phyloP scores from a whole-genome alignment of 1,140 invertebrate species.

The Diachasma alloeum region DNA sequence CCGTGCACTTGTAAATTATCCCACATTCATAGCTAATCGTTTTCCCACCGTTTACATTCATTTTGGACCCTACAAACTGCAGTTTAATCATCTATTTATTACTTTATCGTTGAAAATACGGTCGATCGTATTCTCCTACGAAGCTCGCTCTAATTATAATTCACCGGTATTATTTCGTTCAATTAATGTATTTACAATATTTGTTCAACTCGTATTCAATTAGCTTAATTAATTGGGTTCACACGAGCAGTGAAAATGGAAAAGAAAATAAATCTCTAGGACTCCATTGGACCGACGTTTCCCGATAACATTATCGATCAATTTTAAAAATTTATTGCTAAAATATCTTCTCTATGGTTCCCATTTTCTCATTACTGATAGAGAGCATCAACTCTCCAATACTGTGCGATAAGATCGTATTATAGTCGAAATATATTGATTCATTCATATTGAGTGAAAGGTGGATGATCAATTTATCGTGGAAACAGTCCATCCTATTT shows the following conservation, averaged over 20 bases:
- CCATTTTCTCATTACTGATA: not conserved
- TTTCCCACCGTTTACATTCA: not conserved
- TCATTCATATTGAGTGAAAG: not conserved
- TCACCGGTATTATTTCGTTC: not conserved
- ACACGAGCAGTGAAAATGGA: not conserved
- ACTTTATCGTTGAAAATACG: constrained; percentile 36
- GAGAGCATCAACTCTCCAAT: too few relatives aligned
- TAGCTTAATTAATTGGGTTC: not conserved
- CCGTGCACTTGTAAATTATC: not conserved
- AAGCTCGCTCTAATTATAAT: constrained; percentile 22
- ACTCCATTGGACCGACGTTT: not conserved
- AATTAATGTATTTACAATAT: not conserved
- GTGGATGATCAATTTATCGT: not conserved
- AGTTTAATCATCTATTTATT: not conserved
- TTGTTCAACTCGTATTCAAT: not conserved
- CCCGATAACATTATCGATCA: not conserved
- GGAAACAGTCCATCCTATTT: not conserved
- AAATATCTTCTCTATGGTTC: not conserved
- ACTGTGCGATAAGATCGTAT: not conserved
- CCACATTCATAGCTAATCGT: not conserved
- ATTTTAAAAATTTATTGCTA: not conserved
- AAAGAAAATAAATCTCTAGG: not conserved
- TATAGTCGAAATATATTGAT: not conserved
- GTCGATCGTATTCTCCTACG: constrained; percentile 29
- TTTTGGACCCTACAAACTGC: constrained; percentile 37